Evolutionary conservation across 2,888 invertebrate genomes (phyloP), one percentile per base, ranked within the genome.

Genomic region (Carpatolechia fugitivella): DNA sequence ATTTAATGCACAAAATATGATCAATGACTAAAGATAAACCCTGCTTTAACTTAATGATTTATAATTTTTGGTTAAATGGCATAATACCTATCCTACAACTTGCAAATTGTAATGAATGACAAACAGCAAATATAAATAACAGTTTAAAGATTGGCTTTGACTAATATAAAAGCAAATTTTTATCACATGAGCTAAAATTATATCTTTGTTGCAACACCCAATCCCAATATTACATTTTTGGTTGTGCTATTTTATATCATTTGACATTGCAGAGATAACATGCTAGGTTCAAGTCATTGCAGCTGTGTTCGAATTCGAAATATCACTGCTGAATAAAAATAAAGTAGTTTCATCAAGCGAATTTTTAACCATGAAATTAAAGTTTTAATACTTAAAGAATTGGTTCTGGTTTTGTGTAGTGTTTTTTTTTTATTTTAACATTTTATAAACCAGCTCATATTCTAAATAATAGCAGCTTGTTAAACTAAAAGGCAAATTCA

Each of bases 41-140:
- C 78, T 80, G 80, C 74, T 68, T 73, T 71, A 56, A 64, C 70
- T 67, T 62, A 60, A 68, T 72, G 68, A 68, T 65, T 61, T 67
- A 65, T 61, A 66, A 70, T 52, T 60, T 62, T 66, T 68, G 66
- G 60, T 68, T 73, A 74, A 62, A 74, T 65, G 65, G 64, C 69
- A 70, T 72, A 62, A 58, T 24, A n/a, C n/a, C n/a, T n/a, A 66
- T 65, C 58, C 71, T 78, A 76, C 58, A 54, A 66, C 62, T 63
- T 71, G n/a, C n/a, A 69, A 76, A 75, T 74, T 69, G 74, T 72
- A 55, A 6, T 29, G 10, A 29, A 36, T 40, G 49, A 40, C 41
- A 54, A 50, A 56, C 56, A 78, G 76, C 72, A 72, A 74, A 73
- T 66, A 72, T 71, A 77, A 79, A 72, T 80, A 79, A 72, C 75